phyloP scores from a whole-genome alignment of 1,140 invertebrate species.

The Drosophila lowei region DNA sequence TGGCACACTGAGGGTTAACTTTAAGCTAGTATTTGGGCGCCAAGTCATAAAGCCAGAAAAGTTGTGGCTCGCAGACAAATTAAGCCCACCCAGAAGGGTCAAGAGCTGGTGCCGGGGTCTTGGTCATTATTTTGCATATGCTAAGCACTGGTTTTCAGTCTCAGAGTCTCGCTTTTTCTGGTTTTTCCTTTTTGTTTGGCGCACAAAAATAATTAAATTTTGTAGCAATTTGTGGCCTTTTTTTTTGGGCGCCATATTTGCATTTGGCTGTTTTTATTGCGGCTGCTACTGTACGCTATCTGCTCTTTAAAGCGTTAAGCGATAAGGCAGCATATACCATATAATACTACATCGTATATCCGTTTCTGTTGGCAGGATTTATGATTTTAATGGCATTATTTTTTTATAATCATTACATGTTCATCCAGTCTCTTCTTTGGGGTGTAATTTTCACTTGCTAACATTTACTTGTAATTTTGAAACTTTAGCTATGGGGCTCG shows the following conservation, averaged over 20 bases:
- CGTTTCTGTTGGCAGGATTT: not conserved
- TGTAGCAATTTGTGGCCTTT: constrained; percentile 20
- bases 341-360: no score
- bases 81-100: constrained; percentile 43
- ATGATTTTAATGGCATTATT: constrained; percentile 34
- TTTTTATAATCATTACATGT: constrained; percentile 27
- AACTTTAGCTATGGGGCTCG: not conserved
- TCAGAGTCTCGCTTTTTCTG: constrained; percentile 16
- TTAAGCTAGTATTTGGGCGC: constrained; percentile 36
- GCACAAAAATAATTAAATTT: constrained; percentile 51
- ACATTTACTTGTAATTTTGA: not conserved
- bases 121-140: constrained; percentile 60
- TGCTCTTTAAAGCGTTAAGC: constrained; percentile 1
- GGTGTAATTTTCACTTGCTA: constrained; percentile 25
- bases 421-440: not conserved
- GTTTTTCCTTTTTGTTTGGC: constrained; percentile 15
- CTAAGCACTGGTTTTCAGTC: constrained; percentile 34
- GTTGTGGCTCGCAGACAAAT: constrained; percentile 51
- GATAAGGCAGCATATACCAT: no score
- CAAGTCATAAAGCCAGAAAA: constrained; percentile 45
- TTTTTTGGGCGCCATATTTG: constrained; percentile 23
- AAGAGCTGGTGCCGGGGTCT: constrained; percentile 34
- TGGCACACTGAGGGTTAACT: constrained; percentile 6
- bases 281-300: constrained; percentile 24
- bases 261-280: constrained; percentile 20